Evolutionary conservation across 1,140 invertebrate species (phyloP).

Genomic region (Drosophila chauvacae): DNA sequence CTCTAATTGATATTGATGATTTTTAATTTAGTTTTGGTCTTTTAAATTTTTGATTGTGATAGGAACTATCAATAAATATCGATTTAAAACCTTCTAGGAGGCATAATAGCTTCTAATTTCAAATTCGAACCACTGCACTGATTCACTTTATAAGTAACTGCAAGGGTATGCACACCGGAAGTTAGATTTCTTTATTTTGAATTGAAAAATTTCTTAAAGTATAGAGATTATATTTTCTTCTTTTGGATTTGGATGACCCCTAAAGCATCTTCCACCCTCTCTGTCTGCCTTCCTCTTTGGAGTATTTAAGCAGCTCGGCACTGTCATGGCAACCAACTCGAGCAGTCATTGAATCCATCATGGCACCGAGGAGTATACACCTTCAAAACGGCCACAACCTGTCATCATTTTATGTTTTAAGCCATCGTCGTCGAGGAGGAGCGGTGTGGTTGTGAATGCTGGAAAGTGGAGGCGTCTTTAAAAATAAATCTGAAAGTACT

Average conservation of each 20-base stretch:
- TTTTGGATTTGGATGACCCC: not conserved
- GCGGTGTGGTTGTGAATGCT: not conserved
- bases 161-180: no score
- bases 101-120: no score
- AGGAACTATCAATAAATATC: no score
- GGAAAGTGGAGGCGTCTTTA: slow-evolving; percentile 52
- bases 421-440: slow-evolving; percentile 19
- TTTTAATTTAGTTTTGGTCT: no score
- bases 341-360: slow-evolving; percentile 15
- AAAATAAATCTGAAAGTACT: slow-evolving; percentile 72
- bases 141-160: no score
- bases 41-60: no score
- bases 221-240: not conserved
- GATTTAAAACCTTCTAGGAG: no score
- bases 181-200: no score
- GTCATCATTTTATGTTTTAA: slow-evolving; percentile 77
- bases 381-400: slow-evolving; percentile 66
- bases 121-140: no score
- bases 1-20: no score
- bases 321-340: slow-evolving; percentile 18
- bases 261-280: not conserved
- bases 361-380: slow-evolving; percentile 8
- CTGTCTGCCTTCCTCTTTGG: not conserved
- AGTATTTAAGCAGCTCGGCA: slow-evolving; percentile 21
- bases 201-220: no score